Conservation (phyloP, 1,140 invertebrate species). For the Sarcophaga bullata region DNA sequence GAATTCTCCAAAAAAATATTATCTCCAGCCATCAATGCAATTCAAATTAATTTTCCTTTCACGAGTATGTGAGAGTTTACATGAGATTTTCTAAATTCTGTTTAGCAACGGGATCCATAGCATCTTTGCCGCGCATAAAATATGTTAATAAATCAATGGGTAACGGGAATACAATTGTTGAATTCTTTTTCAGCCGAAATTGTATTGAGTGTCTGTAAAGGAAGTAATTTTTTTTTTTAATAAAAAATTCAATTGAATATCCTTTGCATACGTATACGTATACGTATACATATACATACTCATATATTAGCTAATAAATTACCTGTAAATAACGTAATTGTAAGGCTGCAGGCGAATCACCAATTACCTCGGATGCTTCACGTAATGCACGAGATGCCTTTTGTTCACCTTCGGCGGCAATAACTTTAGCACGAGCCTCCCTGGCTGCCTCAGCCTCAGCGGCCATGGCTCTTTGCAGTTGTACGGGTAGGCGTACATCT, state of each 20-base stretch:
- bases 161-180: slow-evolving; percentile 90
- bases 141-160: slow-evolving; percentile 77
- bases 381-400: slow-evolving; percentile 89
- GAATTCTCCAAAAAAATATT: too few relatives aligned
- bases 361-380: slow-evolving; percentile 90
- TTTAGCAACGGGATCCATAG: slow-evolving; percentile 22
- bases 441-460: slow-evolving; percentile 86
- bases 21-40: too few relatives aligned
- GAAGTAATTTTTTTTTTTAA: not conserved
- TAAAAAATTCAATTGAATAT: not conserved
- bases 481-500: slow-evolving; percentile 85
- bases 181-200: slow-evolving; percentile 94
- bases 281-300: not conserved
- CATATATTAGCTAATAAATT: not conserved
- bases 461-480: slow-evolving; percentile 87
- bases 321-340: slow-evolving; percentile 68
- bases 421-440: slow-evolving; percentile 79
- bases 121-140: slow-evolving; percentile 44
- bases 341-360: slow-evolving; percentile 84
- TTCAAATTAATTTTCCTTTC: not conserved
- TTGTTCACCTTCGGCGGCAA: slow-evolving; percentile 84
- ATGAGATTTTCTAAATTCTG: slow-evolving; percentile 7
- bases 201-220: slow-evolving; percentile 79
- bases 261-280: not conserved
- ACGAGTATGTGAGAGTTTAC: not conserved